Percentiles rank a stretch among this genome's conserved stretches.
These are phyloP conservation scores for Clusia tigrina DNA, from an alignment of 2,888 invertebrate genomes.

Conservation along the genomic window DNA sequence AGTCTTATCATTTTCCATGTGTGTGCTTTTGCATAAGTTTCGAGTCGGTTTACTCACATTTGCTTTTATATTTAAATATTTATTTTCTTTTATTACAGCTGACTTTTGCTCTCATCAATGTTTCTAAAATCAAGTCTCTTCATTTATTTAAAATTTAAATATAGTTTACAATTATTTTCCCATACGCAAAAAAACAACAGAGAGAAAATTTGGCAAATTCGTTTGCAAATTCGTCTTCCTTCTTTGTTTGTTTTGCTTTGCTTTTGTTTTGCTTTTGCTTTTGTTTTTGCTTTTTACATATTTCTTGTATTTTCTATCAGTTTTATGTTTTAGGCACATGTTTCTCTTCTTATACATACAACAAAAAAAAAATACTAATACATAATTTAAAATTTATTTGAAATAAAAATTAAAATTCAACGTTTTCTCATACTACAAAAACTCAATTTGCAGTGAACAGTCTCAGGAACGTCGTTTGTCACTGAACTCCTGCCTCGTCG, in stretches of 20 bases:
- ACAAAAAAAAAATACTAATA: conserved; percentile 3
- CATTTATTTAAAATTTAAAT: conserved; percentile 7
- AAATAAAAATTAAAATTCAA: background rate
- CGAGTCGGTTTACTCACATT: no score
- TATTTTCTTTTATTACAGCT: conserved; percentile 23
- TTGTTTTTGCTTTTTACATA: conserved; percentile 22
- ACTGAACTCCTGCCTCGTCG: background rate
- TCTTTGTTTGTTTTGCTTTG: conserved; percentile 22
- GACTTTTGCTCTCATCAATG: conserved; percentile 11
- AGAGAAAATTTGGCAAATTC: conserved; percentile 42
- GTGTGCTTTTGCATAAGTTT: conserved; percentile 36
- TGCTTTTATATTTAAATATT: conserved; percentile 36
- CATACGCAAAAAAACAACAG: conserved; percentile 17
- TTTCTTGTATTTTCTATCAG: conserved; percentile 27
- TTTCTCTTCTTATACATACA: conserved; percentile 50
- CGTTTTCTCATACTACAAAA: background rate
- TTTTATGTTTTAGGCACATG: conserved; percentile 51
- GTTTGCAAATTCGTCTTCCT: conserved; percentile 9
- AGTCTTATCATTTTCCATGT: conserved; percentile 58
- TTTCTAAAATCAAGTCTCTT: conserved; percentile 25
- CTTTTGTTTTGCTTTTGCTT: conserved; percentile 28
- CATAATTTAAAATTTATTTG: background rate
- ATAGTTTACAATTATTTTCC: conserved; percentile 10
- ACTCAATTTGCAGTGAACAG: no score
- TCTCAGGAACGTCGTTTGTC: background rate